These are phyloP conservation scores for Shinisaurus crocodilurus DNA, from an alignment of 2,113 vertebrate species.

Conservation along the genomic window DNA sequence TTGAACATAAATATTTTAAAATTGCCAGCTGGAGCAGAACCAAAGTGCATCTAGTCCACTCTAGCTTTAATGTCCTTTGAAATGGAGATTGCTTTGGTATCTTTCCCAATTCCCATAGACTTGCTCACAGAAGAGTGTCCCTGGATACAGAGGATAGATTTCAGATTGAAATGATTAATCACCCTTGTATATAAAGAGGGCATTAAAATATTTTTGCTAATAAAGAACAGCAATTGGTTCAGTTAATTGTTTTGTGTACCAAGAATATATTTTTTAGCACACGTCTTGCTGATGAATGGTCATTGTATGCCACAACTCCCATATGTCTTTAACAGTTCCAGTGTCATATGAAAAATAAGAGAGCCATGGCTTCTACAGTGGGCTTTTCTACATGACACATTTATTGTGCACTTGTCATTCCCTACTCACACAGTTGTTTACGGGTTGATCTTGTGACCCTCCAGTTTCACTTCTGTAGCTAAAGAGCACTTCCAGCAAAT, in stretches of 20 bases:
- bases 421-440: too few relatives aligned
- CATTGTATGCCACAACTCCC: neutral
- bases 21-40: neutral
- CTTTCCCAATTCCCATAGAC: neutral
- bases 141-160: neutral
- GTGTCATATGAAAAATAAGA: neutral
- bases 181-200: neutral
- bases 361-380: neutral
- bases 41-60: neutral
- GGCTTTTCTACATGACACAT: neutral
- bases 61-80: neutral
- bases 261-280: neutral
- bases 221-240: neutral
- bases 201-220: neutral
- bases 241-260: neutral
- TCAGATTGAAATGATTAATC: constrained; percentile 8
- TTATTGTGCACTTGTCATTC: too few relatives aligned
- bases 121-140: neutral
- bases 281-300: neutral
- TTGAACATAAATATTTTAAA: neutral
- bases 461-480: too few relatives aligned
- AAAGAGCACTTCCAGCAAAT: too few relatives aligned
- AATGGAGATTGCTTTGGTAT: neutral
- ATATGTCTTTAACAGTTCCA: neutral
- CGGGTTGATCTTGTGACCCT: too few relatives aligned